A percentile compares a stretch with the other conserved stretches of the same genome.
These are phyloP conservation scores for Heliconius himera DNA, from an alignment of 1,140 invertebrate genomes.

Conservation along the genomic window DNA sequence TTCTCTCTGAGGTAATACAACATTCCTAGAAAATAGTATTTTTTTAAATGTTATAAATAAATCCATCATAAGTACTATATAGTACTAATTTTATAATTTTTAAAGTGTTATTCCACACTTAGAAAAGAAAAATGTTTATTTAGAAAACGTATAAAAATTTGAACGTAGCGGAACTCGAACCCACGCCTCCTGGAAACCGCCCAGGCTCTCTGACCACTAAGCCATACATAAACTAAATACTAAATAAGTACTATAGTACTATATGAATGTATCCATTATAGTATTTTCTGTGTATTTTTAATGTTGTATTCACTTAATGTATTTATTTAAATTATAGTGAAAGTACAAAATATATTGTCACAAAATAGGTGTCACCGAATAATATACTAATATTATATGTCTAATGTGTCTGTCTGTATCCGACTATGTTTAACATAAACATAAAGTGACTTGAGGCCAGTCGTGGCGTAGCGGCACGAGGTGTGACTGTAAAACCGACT, in stretches of 20 bases:
- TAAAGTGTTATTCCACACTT: too few species aligned
- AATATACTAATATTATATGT: neutral
- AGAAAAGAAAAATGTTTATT: too few species aligned
- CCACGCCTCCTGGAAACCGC: too few species aligned
- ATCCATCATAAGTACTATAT: too few species aligned
- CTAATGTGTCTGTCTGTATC: neutral
- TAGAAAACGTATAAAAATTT: too few species aligned
- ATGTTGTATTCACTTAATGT: neutral
- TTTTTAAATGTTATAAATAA: neutral
- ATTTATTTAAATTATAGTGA: neutral
- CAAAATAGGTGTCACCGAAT: neutral
- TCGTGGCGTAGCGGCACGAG: too few species aligned
- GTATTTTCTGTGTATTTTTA: neutral
- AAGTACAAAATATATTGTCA: conserved; percentile 1
- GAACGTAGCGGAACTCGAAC: too few species aligned
- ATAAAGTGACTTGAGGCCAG: neutral
- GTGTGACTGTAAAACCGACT: too few species aligned
- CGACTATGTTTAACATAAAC: neutral
- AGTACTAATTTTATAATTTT: neutral
- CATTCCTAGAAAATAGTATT: neutral
- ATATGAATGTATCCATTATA: neutral
- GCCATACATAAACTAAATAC: neutral
- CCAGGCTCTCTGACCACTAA: too few species aligned
- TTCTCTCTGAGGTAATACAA: neutral
- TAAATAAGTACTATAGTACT: neutral